phyloP scores from a whole-genome alignment of 2,797 vertebrate genomes.

The Coracias cyanogaster region DNA sequence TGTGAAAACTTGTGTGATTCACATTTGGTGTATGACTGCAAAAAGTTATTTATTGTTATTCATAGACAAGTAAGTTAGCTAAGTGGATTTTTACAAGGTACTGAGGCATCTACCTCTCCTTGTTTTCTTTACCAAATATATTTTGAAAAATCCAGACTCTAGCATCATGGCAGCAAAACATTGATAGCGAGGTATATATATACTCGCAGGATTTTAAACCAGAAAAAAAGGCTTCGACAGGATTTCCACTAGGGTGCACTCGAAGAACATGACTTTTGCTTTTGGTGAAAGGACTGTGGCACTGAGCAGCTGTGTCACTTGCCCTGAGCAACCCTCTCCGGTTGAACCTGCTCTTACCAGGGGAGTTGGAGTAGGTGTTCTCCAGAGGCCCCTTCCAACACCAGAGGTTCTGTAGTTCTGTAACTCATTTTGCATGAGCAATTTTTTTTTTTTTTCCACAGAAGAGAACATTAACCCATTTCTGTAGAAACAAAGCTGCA shows the following conservation, averaged over 20 bases:
- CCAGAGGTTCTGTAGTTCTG: not conserved
- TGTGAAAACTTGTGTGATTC: not conserved
- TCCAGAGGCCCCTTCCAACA: not conserved
- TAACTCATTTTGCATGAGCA: not conserved
- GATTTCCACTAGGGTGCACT: slow-evolving; percentile 41
- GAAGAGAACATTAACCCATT: not conserved
- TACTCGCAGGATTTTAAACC: not conserved
- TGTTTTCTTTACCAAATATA: not conserved
- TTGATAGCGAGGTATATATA: not conserved
- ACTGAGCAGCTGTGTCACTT: accelerated
- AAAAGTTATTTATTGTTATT: not conserved
- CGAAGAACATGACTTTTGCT: not conserved
- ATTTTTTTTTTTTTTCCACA: not conserved
- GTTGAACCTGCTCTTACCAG: not conserved
- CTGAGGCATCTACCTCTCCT: not conserved
- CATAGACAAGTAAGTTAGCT: not conserved
- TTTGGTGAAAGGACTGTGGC: accelerated
- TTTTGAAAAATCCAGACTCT: not conserved
- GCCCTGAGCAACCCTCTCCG: not conserved
- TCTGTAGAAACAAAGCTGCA: not conserved
- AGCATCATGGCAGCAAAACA: not conserved
- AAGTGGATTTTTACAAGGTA: not conserved
- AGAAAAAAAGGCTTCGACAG: not conserved
- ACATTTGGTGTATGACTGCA: not conserved
- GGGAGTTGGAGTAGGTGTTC: not conserved